Evolutionary conservation across 1,140 invertebrate genomes (phyloP).

Genomic region (Dinothrombium tinctorium): DNA sequence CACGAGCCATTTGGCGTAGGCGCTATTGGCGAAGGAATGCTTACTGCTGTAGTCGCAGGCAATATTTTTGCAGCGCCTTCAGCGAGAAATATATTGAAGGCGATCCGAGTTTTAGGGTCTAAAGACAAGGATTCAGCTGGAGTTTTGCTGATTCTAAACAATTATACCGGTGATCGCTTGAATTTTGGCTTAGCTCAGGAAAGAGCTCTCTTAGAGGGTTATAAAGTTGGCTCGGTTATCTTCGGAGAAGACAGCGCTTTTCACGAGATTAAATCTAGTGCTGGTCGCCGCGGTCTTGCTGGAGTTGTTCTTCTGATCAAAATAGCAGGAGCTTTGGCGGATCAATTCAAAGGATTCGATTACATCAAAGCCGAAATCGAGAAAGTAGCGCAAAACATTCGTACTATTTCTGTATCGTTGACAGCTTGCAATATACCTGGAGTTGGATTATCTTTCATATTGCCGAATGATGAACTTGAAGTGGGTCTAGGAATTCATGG

Average conservation of each 20-base stretch:
- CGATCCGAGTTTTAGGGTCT: conserved; percentile 31
- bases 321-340: conserved; percentile 46
- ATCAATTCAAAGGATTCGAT: conserved; percentile 30
- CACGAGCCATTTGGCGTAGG: conserved; percentile 54
- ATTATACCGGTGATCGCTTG: conserved; percentile 64
- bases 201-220: conserved; percentile 34
- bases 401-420: conserved; percentile 46
- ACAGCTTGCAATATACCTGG: conserved; percentile 43
- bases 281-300: conserved; percentile 34
- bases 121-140: conserved; percentile 10
- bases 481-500: conserved; percentile 60
- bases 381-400: conserved; percentile 23
- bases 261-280: conserved; percentile 17
- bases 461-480: conserved; percentile 43
- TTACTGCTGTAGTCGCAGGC: conserved; percentile 46
- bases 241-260: conserved; percentile 47
- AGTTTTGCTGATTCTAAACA: conserved; percentile 43
- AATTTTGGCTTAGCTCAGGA: conserved; percentile 63
- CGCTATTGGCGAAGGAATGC: conserved; percentile 48
- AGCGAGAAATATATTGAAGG: conserved; percentile 35
- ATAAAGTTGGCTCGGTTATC: conserved; percentile 37
- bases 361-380: conserved; percentile 21
- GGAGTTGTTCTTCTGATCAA: conserved; percentile 46
- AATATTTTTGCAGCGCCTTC: conserved; percentile 55
- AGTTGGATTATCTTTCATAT: conserved; percentile 33